These are phyloP conservation scores for Rhipidura dahli DNA, from an alignment of 2,113 vertebrate species.

Conservation along the genomic window DNA sequence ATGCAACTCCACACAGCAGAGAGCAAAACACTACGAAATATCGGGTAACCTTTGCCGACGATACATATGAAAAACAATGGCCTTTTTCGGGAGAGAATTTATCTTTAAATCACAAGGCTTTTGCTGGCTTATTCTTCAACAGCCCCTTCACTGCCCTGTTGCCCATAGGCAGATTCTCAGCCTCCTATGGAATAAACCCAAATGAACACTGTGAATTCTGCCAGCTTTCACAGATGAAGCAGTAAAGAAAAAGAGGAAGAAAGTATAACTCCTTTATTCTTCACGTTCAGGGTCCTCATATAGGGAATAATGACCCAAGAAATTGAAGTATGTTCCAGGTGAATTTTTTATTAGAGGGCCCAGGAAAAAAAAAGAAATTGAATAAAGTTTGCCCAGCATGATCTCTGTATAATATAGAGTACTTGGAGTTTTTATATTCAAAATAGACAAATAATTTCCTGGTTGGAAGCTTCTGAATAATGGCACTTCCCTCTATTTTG, in stretches of 20 bases:
- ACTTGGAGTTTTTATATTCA: neutral
- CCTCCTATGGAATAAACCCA: neutral
- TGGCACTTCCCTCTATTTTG: neutral
- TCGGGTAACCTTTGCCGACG: neutral
- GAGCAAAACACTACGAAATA: neutral
- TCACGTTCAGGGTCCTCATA: neutral
- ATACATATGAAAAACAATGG: fast-evolving
- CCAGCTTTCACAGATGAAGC: neutral
- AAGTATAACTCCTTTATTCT: neutral
- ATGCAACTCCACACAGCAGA: neutral
- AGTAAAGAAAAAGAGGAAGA: neutral
- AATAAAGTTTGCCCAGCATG: neutral
- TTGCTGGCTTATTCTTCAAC: neutral
- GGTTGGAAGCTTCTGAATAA: slow-evolving; percentile 46
- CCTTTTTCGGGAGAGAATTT: neutral
- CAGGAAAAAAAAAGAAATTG: neutral
- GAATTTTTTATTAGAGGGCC: neutral
- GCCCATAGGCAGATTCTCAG: neutral
- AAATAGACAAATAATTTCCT: slow-evolving; percentile 36
- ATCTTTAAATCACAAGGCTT: neutral
- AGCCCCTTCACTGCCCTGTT: neutral
- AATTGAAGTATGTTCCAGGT: neutral
- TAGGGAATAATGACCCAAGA: neutral
- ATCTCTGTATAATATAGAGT: neutral
- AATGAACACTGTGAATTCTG: neutral